Conservation (phyloP, 2,113 vertebrate species). For the Solea senegalensis region DNA sequence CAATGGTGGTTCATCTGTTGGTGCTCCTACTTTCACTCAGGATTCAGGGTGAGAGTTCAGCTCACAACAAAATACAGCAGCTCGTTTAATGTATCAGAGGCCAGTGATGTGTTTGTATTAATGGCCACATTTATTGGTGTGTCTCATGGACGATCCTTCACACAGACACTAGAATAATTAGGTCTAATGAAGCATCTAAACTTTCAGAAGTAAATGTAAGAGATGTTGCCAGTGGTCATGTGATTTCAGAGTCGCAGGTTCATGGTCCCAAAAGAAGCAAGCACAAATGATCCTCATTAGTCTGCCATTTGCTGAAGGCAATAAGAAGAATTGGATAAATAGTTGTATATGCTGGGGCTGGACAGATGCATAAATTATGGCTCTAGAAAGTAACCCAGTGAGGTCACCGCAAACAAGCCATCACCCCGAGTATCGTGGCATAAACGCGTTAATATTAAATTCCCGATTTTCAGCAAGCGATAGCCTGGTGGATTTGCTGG, state of each 20-base stretch:
- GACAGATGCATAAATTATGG: slow-evolving; percentile 62
- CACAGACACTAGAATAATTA: slow-evolving; percentile 42
- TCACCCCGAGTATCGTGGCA: slow-evolving; percentile 26
- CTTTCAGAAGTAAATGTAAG: slow-evolving; percentile 40
- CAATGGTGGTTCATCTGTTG: slow-evolving; percentile 39
- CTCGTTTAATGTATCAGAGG: slow-evolving; percentile 5
- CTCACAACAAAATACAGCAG: slow-evolving; percentile 21
- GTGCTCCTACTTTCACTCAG: slow-evolving; percentile 54
- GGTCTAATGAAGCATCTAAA: slow-evolving; percentile 43
- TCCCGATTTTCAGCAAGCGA: slow-evolving; percentile 12
- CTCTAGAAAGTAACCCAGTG: slow-evolving; percentile 30
- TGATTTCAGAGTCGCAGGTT: slow-evolving; percentile 49
- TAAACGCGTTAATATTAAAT: slow-evolving; percentile 41
- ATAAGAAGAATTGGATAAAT: slow-evolving; percentile 30
- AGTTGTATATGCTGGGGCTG: slow-evolving; percentile 39
- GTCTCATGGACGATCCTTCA: slow-evolving; percentile 28
- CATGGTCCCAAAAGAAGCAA: slow-evolving; percentile 40
- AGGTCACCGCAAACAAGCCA: slow-evolving; percentile 50
- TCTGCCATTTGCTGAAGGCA: slow-evolving; percentile 44
- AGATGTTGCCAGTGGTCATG: slow-evolving; percentile 32
- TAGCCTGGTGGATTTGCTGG: not conserved
- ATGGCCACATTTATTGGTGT: slow-evolving; percentile 9
- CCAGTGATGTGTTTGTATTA: slow-evolving; percentile 24
- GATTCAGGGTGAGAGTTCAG: slow-evolving; percentile 65
- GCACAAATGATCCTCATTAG: slow-evolving; percentile 47